Evolutionary conservation across 1,140 invertebrate genomes (phyloP).

Genomic region (Luehdorfia chinensis): DNA sequence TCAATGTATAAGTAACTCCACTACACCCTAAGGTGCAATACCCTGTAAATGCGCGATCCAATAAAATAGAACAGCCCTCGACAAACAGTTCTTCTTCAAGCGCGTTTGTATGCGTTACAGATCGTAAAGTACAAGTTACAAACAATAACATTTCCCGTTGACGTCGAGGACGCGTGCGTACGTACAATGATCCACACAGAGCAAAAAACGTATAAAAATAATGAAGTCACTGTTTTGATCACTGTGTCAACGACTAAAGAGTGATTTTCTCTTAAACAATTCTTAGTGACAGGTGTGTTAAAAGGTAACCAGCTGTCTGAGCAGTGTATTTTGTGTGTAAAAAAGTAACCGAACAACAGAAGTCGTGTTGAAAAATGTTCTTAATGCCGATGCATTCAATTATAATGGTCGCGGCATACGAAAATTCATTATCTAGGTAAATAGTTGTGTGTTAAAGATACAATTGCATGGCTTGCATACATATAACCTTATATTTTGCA

Average conservation of each 20-base stretch:
- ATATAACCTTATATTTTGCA: no score
- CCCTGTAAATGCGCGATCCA: no score
- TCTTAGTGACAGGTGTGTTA: slow-evolving; percentile 2
- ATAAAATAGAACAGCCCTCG: slow-evolving; percentile 21
- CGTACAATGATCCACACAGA: slow-evolving; percentile 11
- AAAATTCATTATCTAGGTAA: no score
- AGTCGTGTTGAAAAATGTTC: neutral
- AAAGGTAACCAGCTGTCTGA: slow-evolving; percentile 6
- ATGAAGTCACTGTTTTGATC: slow-evolving; percentile 4
- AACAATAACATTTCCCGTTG: slow-evolving; percentile 29
- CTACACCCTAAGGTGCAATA: no score
- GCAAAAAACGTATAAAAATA: slow-evolving; percentile 9
- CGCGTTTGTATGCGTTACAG: slow-evolving; percentile 20
- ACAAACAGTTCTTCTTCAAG: slow-evolving; percentile 17
- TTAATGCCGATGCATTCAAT: no score
- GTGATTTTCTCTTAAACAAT: neutral
- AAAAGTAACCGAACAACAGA: slow-evolving; percentile 4
- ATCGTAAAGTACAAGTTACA: slow-evolving; percentile 27
- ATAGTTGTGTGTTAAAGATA: no score
- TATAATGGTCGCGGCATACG: no score
- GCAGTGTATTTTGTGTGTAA: neutral
- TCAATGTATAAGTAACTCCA: no score
- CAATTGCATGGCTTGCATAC: no score
- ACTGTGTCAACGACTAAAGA: neutral
- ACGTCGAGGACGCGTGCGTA: slow-evolving; percentile 19